Base-by-base conservation (phyloP, 2,113 vertebrate species). In the Theropithecus gelada region DNA sequence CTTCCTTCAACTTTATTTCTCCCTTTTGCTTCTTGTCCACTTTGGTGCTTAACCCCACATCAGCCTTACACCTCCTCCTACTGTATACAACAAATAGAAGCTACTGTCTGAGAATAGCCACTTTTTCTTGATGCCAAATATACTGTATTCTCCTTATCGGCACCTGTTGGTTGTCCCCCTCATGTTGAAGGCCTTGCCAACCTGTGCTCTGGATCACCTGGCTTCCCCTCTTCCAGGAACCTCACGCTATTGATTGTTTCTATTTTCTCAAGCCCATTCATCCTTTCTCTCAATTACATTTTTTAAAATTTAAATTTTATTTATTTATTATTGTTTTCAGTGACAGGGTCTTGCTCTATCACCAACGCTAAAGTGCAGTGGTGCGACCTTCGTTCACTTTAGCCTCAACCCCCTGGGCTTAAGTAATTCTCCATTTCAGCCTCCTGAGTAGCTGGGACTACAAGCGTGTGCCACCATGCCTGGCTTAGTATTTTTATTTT, bases 141-240 rank as follows among this genome's bases (percentile, higher is more conserved):
- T 3, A 1, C n/a, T 3, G 0, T 5, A 9, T 16, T 61, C 9
- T 30, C 18, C 12, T 25, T 4, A 1, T 32, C 6, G 8, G 32
- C 2, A 5, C 23, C 40, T 38, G 0, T 3, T 32, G 13, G 20
- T 27, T 1, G 1, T 35, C 30, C 17, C 6, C 11, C 43, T 55
- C 50, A 20, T 16, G 0, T 0, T 0, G 12, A 27, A 85, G 43
- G 83, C 17, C 73, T 43, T 68, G 85, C 50, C 35, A 2, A 0
- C 25, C 43, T 23, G 20, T 5, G 17, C 17, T 48, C 30, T 84
- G 55, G 20, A 1, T 35, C 35, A 8, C 0, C 3, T 5, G 10
- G 0, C 32, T 35, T 68, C 27, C 40, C 10, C 23, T 52, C 90
- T 43, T 52, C 76, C 43, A 25, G 75, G 38, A 61, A 10, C 11